phyloP scores from a whole-genome alignment of 2,888 invertebrate genomes.

The Spisula solida region DNA sequence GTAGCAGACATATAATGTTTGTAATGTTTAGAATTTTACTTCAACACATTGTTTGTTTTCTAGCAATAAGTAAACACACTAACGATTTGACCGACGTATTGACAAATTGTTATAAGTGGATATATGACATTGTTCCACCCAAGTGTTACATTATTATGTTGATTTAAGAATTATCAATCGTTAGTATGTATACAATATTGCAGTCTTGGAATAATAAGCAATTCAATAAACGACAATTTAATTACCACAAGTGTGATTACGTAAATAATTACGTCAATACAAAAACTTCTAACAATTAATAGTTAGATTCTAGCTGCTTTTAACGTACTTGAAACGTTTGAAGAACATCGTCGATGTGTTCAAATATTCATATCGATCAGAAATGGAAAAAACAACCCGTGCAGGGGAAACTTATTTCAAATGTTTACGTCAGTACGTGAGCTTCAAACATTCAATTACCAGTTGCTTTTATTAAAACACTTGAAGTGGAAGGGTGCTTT shows the following conservation, averaged over 20 bases:
- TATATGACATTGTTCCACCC: neutral
- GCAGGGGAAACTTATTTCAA: too few relatives aligned
- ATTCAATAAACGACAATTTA: constrained; percentile 4
- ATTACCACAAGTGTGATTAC: neutral
- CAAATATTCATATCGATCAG: too few relatives aligned
- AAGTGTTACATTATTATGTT: neutral
- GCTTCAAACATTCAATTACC: too few relatives aligned
- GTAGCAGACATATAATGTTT: too few relatives aligned
- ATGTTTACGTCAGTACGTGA: too few relatives aligned
- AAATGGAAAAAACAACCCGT: too few relatives aligned
- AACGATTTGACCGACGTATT: neutral
- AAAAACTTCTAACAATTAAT: neutral
- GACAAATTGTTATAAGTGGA: neutral
- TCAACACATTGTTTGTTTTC: neutral
- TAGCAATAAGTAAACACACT: neutral
- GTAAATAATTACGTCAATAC: neutral
- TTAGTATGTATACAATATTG: neutral
- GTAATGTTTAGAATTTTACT: too few relatives aligned
- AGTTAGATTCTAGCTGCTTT: neutral
- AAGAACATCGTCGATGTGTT: neutral
- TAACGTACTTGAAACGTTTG: neutral
- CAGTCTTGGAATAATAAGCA: neutral
- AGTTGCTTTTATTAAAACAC: too few relatives aligned
- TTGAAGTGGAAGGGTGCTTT: too few relatives aligned
- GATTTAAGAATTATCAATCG: neutral